These are phyloP conservation scores for Oscheius sp. DNA, from an alignment of 1,140 invertebrate genomes.

Conservation along the genomic window DNA sequence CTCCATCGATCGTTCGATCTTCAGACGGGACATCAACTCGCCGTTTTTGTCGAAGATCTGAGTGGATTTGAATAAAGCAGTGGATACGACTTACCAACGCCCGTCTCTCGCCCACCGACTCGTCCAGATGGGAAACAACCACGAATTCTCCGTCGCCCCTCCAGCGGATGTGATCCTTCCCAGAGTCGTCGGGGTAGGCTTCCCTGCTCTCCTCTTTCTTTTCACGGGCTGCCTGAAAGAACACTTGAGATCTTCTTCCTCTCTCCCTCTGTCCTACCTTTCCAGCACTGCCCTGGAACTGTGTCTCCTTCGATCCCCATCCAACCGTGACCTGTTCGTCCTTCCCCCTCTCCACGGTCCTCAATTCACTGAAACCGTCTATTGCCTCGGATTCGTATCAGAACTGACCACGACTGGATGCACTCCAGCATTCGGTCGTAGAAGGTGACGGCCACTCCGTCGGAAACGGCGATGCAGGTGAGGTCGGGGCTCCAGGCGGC, in stretches of 20 bases:
- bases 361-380: neutral
- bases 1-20: conserved; percentile 71
- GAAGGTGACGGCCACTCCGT: neutral
- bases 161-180: conserved; percentile 72
- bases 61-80: conserved; percentile 63
- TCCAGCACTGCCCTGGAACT: conserved; percentile 85
- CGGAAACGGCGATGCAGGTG: neutral
- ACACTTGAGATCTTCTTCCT: neutral
- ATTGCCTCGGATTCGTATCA: too few relatives aligned
- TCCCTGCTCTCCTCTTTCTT: conserved; percentile 68
- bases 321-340: conserved; percentile 79
- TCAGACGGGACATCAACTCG: conserved; percentile 72
- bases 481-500: neutral
- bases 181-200: conserved; percentile 62
- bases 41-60: conserved; percentile 76
- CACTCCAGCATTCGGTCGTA: neutral
- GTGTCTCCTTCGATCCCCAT: conserved; percentile 91
- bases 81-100: conserved; percentile 1
- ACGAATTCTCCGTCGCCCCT: conserved; percentile 78
- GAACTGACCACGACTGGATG: neutral
- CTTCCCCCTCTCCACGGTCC: conserved; percentile 36
- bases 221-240: conserved; percentile 63
- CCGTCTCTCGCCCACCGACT: conserved; percentile 10
- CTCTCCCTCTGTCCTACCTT: neutral
- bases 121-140: conserved; percentile 71